Evolutionary conservation across 2,888 invertebrate species (phyloP), one percentile per base, ranked within the genome.

Genomic region (Plebejus argus): DNA sequence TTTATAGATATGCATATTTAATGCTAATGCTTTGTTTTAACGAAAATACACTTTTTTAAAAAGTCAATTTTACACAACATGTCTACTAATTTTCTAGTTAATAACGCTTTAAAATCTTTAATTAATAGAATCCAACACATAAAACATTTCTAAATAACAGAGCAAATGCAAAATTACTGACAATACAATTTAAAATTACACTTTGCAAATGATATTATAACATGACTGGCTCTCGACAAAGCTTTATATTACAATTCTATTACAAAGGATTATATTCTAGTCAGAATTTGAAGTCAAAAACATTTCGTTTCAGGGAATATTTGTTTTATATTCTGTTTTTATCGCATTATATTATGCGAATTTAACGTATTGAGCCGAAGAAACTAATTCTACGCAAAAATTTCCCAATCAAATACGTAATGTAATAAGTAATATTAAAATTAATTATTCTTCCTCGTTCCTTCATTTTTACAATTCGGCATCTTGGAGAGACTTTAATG

Each of bases 1-100:
- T 66, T 15, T 5, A 33, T 66, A 66, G 66, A 66, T 66, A 66
- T 66, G 66, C 66, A 7, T 66, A 61, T 66, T 66, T 66, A 66
- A 33, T 66, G 33, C 18, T 33, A 23, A 58, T 12, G 12, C 23
- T 20, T 20, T 12, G 23, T 61, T 33, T 28, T 15, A 66, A 28
- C 28, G 18, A 66, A 33, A 18, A 28, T 66, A 66, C 28, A 28
- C 7, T 66, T 28, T 28, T 23, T 28, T 66, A 28, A 6, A 23
- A 61, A 61, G 20, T 53, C 2, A 23, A 61, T 7, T 10, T 20
- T 49, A 58, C 58, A 58, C 18, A 58, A 58, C 3, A 58, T 53
- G 53, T 5, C 18, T 18, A 18, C 53, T 53, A 18, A 53, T 53
- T 53, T 18, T 53, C 18, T 53, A 53, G 18, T 53, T 53, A 53